Conservation (phyloP, 2,113 vertebrate genomes). For the Psophia crepitans region DNA sequence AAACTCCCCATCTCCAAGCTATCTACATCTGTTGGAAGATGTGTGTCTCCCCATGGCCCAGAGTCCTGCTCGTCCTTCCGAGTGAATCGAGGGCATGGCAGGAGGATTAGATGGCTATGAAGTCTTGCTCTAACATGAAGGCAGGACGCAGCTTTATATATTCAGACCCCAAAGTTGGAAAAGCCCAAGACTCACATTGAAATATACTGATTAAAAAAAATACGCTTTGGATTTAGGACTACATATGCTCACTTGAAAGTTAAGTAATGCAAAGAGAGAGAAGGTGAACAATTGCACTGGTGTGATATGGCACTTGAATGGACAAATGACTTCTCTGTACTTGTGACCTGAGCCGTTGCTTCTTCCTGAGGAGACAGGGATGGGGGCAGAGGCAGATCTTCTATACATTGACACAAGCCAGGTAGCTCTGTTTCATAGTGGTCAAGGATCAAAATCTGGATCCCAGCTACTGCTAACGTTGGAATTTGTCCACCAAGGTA, state of each 20-base stretch:
- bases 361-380: background rate
- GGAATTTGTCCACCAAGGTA: background rate
- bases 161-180: background rate
- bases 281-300: background rate
- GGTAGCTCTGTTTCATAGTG: background rate
- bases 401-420: background rate
- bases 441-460: background rate
- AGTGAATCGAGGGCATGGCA: background rate
- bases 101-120: background rate
- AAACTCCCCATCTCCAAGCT: background rate
- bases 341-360: background rate
- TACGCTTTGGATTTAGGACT: background rate
- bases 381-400: background rate
- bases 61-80: background rate
- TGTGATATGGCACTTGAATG: background rate
- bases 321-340: background rate
- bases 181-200: background rate
- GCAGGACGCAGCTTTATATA: background rate
- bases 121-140: background rate
- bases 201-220: background rate
- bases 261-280: background rate
- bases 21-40: background rate
- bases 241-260: background rate
- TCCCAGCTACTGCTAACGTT: background rate
- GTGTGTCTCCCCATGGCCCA: rapidly evolving